Evolutionary conservation across 2,888 invertebrate species (phyloP), one percentile per base, ranked within the genome.

Genomic region (Buathra laborator): DNA sequence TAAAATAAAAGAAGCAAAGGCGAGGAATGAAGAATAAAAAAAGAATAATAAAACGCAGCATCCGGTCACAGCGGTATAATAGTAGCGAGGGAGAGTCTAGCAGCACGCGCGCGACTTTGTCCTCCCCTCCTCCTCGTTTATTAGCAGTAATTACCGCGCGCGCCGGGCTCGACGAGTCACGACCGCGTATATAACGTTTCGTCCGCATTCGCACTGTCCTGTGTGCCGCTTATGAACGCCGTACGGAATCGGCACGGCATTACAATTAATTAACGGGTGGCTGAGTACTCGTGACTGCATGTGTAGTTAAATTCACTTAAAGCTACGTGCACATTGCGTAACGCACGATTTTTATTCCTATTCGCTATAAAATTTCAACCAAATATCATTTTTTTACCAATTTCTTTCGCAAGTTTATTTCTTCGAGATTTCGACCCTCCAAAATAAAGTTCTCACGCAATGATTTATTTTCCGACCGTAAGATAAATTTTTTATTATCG

Each of bases 201-300:
- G 74, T 68, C 59, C 71, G 74, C 70, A n/a, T 51, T 70, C 53
- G 62, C 64, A 24, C 24, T 79, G 44, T 71, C 53, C 64, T 43
- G 76, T 82, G 72, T 67, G 81, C 37, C 87, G 85, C 81, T 88
- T 86, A 88, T 88, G 86, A 83, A 71, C 70, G 81, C 56, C 2
- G 75, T 56, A 71, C 71, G 24, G 62, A 90, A 90, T 91, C 88
- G 89, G 88, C 86, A 86, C 86, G 87, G 87, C 88, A 88, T 91
- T 88, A 89, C 89, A 89, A 91, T 90, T 89, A 91, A 91, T 90
- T 90, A 91, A 86, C 88, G 88, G 70, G 85, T 84, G 84, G 84
- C 77, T 86, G 86, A 74, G 82, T 72, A 80, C 80, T 56, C 80
- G 75, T 29, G 37, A 46, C 24, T 32, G 70, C 70, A 66, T 66